Base-by-base conservation (phyloP, 2,888 invertebrate genomes). In the Sminthurinus aureus region DNA sequence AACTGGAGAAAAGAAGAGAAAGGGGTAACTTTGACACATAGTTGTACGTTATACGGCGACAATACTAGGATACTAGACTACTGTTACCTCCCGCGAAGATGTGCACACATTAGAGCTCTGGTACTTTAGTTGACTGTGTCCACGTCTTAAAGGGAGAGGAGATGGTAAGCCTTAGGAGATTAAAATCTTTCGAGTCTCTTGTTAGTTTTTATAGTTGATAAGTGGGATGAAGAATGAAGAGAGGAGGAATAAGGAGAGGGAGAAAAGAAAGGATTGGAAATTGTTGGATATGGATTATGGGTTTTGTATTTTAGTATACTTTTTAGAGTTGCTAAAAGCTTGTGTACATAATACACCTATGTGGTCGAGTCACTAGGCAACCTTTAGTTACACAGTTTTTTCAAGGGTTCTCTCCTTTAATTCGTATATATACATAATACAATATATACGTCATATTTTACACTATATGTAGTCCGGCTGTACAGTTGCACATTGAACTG, bases 111-210 rank as follows among this genome's bases (percentile, higher is more conserved):
- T 26, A 24, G 24, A 24, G 26, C 22, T 22, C 15, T 71, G 24
- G 24, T 71, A 26, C 71, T 69, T 67, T 24, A 71, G 71, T 22
- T 18, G 58, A 58, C 58, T 58, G 58, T 58, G 58, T 58, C 58
- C 58, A 58, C 58, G 58, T 58, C 58, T 58, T 18, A 18, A 58
- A 58, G 58, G 9, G 18, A 58, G 18, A 58, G 15, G 13, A 58
- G 18, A 18, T 58, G 15, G 13, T 58, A 58, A 58, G 18, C 4
- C 58, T 15, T 58, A 15, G 18, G 15, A 18, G 58, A 71, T 71
- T 71, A 71, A 22, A 71, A 71, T 71, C 71, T 71, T 71, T 71
- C 58, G 58, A 71, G 71, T 71, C 71, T 71, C 71, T 58, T 58
- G 58, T 58, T 58, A 58, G 58, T 58, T 58, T 58, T 58, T 58